Evolutionary conservation across 2,888 invertebrate species (phyloP).

Genomic region (Tetanocera ferruginea): DNA sequence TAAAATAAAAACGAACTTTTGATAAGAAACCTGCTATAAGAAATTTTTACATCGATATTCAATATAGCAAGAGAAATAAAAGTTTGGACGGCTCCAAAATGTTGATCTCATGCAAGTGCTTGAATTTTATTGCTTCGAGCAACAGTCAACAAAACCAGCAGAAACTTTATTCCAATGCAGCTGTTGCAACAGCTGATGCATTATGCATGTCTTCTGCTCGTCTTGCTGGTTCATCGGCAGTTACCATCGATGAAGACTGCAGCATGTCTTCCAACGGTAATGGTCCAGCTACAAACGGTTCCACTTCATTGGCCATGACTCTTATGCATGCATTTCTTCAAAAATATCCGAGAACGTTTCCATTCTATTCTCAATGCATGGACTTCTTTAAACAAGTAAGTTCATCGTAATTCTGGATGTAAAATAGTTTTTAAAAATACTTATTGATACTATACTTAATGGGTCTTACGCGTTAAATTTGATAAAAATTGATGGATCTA

Average conservation of each 20-base stretch:
- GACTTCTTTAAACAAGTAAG: slow-evolving; percentile 65
- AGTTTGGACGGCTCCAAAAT: slow-evolving; percentile 51
- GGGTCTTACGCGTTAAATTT: no score
- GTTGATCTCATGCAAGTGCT: slow-evolving; percentile 79
- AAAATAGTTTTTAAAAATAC: no score
- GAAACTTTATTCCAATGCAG: slow-evolving; percentile 23
- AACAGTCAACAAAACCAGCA: slow-evolving; percentile 47
- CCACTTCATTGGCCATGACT: slow-evolving; percentile 24
- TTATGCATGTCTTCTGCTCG: slow-evolving; percentile 32
- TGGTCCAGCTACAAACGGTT: slow-evolving; percentile 11
- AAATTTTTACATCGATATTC: background rate
- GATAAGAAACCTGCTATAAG: background rate
- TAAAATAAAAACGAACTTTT: background rate
- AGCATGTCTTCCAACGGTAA: slow-evolving; percentile 39
- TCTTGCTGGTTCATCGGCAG: slow-evolving; percentile 35
- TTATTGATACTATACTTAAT: no score
- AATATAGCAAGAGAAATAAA: background rate
- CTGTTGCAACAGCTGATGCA: slow-evolving; percentile 46
- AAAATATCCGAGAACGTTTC: slow-evolving; percentile 56
- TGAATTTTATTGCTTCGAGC: slow-evolving; percentile 72
- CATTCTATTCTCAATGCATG: slow-evolving; percentile 59
- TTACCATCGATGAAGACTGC: slow-evolving; percentile 45
- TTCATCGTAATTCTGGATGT: slow-evolving; percentile 17
- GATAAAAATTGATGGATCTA: no score
- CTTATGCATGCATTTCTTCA: slow-evolving; percentile 57